Evolutionary conservation across 1,140 invertebrate genomes (phyloP).

Genomic region (Drosophila cardini): DNA sequence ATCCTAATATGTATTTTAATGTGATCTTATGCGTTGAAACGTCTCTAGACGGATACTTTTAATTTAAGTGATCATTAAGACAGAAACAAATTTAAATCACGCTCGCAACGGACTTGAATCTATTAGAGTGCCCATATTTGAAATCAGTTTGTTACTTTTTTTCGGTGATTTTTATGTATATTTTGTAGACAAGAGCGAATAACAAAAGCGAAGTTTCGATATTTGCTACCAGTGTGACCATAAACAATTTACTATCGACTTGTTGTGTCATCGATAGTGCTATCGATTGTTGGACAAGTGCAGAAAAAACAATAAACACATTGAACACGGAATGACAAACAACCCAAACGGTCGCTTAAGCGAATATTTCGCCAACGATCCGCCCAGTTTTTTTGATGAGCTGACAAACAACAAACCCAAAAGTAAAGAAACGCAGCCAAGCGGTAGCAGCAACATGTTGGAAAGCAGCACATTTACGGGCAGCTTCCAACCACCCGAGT

Average conservation of each 20-base stretch:
- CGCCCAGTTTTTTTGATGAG: conserved; percentile 84
- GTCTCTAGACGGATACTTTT: too few species aligned
- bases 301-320: conserved; percentile 34
- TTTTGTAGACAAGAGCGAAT: not conserved
- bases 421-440: conserved; percentile 44
- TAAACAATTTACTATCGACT: conserved; percentile 9
- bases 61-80: too few species aligned
- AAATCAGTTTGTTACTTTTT: not conserved
- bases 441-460: conserved; percentile 54
- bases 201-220: too few species aligned
- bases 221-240: conserved; percentile 12
- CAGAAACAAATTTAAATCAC: too few species aligned
- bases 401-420: conserved; percentile 59
- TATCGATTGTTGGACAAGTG: conserved; percentile 30
- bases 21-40: too few species aligned
- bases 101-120: too few species aligned
- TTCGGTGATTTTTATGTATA: not conserved
- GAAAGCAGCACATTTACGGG: conserved; percentile 72
- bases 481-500: conserved; percentile 75
- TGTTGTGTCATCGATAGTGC: not conserved
- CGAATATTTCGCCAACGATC: conserved; percentile 84
- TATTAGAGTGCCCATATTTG: too few species aligned
- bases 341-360: conserved; percentile 69
- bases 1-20: not conserved
- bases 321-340: conserved; percentile 59